phyloP scores from a whole-genome alignment of 2,888 invertebrate genomes.

The Limenitis arthemis region DNA sequence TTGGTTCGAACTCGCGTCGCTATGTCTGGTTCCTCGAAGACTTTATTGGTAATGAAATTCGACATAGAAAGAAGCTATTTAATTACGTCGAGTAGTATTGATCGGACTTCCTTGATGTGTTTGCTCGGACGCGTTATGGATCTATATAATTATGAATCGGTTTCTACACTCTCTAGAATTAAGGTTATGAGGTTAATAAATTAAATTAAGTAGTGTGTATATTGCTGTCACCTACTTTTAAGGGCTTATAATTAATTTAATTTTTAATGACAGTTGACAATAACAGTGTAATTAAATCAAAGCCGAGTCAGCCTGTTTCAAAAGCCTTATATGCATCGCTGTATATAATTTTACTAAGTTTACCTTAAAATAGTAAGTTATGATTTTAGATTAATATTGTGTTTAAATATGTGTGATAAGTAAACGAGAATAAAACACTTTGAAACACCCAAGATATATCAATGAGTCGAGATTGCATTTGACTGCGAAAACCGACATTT shows the following conservation, averaged over 20 bases:
- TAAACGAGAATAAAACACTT: no score
- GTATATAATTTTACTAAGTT: no score
- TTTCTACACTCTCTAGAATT: not conserved
- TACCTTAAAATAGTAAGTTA: no score
- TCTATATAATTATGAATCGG: not conserved
- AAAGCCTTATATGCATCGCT: no score
- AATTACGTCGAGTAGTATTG: slow-evolving; percentile 17
- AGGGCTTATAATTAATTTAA: no score
- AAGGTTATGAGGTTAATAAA: not conserved
- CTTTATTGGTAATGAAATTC: slow-evolving; percentile 20
- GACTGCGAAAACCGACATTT: slow-evolving; percentile 44
- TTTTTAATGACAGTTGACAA: no score
- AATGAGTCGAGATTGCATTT: slow-evolving; percentile 36
- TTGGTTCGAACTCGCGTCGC: slow-evolving; percentile 41
- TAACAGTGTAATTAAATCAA: no score
- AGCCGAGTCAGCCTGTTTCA: no score
- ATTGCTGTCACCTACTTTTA: not conserved
- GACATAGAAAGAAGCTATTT: slow-evolving; percentile 14
- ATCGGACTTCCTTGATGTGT: slow-evolving; percentile 8
- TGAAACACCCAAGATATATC: no score
- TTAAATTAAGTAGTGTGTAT: slow-evolving; percentile 1
- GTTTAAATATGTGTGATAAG: no score
- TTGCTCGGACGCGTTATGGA: not conserved
- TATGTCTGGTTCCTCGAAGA: slow-evolving; percentile 38
- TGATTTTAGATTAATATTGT: no score